Evolutionary conservation across 2,888 invertebrate species (phyloP).

Genomic region (Troides oblongomaculatus): DNA sequence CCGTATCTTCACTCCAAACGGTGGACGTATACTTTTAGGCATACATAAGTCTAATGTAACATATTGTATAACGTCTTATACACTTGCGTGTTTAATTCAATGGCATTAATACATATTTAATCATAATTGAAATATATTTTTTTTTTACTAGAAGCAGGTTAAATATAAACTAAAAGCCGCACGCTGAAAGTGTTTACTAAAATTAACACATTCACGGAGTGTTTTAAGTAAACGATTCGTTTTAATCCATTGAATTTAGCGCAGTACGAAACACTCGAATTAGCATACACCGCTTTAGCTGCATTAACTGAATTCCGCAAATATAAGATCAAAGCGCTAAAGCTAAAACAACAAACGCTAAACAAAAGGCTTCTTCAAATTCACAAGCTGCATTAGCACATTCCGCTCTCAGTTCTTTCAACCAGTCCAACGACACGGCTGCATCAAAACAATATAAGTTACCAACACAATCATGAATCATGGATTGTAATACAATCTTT

Average conservation of each 20-base stretch:
- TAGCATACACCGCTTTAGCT: conserved; percentile 18
- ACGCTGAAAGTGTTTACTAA: not conserved
- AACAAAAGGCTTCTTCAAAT: conserved; percentile 30
- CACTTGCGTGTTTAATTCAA: too few relatives aligned
- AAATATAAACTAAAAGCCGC: not conserved
- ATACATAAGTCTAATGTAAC: too few relatives aligned
- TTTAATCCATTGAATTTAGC: conserved; percentile 4
- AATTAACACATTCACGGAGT: conserved; percentile 4
- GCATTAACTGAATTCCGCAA: conserved; percentile 23
- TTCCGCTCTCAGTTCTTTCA: conserved; percentile 24
- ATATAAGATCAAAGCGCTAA: conserved; percentile 21
- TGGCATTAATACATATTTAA: too few relatives aligned
- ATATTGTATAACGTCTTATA: too few relatives aligned
- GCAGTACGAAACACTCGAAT: conserved; percentile 15
- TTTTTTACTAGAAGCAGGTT: not conserved
- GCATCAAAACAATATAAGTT: conserved; percentile 16
- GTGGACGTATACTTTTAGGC: too few relatives aligned
- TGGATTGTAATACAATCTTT: conserved; percentile 17
- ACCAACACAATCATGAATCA: conserved; percentile 24
- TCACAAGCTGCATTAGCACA: conserved; percentile 31
- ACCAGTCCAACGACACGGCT: conserved; percentile 30
- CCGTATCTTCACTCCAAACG: too few relatives aligned
- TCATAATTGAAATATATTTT: too few relatives aligned
- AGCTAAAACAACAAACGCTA: conserved; percentile 20
- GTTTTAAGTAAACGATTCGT: conserved; percentile 7